These are phyloP conservation scores for Virgularia gustaviana DNA, from an alignment of 92 coral and sea anemone genomes.

Conservation along the genomic window DNA sequence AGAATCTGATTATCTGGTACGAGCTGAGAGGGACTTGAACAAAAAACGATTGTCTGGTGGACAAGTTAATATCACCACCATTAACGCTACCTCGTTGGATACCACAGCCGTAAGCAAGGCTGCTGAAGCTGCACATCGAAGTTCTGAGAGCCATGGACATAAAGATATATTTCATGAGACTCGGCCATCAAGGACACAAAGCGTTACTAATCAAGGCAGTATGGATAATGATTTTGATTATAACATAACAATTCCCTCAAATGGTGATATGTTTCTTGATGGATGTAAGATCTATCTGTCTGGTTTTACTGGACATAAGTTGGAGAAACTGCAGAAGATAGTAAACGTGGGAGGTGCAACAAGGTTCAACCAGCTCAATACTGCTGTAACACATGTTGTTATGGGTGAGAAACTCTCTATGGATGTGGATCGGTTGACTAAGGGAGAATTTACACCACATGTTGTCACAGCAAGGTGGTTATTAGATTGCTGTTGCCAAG, in stretches of 20 bases:
- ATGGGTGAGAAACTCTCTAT: conserved; percentile 55
- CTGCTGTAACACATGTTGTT: conserved; percentile 83
- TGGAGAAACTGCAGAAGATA: conserved; percentile 75
- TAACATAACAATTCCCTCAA: conserved; percentile 57
- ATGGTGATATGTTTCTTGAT: conserved; percentile 89
- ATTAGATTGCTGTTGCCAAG: conserved; percentile 78
- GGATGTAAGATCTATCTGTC: conserved; percentile 86
- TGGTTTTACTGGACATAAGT: conserved; percentile 66
- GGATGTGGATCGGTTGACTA: conserved; percentile 63
- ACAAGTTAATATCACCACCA: conserved; percentile 46
- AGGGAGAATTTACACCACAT: conserved; percentile 66
- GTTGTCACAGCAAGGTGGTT: conserved; percentile 83
- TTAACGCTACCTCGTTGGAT: conserved; percentile 26
- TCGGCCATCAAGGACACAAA: conserved; percentile 26
- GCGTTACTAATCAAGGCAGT: not conserved
- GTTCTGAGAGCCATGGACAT: conserved; percentile 79
- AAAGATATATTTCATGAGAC: conserved; percentile 56
- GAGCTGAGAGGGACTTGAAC: conserved; percentile 59
- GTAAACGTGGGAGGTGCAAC: conserved; percentile 91
- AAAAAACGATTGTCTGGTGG: conserved; percentile 49
- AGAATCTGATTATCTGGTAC: conserved; percentile 58
- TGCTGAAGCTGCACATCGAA: conserved; percentile 79
- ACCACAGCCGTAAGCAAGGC: conserved; percentile 60
- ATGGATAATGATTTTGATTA: conserved; percentile 46
- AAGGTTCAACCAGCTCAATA: conserved; percentile 88